Evolutionary conservation across 2,797 vertebrate species (phyloP), one percentile per base, ranked within the genome.

Genomic region (Eupleurogrammus muticus): DNA sequence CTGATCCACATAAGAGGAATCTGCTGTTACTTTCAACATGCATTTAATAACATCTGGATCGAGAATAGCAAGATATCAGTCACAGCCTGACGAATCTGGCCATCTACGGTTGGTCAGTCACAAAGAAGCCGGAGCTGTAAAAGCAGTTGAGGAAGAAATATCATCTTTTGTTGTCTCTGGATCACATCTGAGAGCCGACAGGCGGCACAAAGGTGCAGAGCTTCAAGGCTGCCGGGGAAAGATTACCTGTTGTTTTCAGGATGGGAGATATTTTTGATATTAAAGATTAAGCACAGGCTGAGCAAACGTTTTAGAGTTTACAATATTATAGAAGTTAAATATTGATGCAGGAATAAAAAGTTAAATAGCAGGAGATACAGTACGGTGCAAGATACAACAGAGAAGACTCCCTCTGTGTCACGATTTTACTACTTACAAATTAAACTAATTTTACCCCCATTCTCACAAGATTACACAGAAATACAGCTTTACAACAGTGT

Each of bases 181-280:
- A 28, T 28, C 40, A 34, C 42, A 57, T 49, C 46, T 48, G 17
- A 67, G 21, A 66, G 24, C 19, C 23, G 54, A 68, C 35, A 28
- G 34, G 12, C 1, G 50, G 12, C 54, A 55, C 11, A 23, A 38
- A 51, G 9, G 16, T 46, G 9, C 12, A 23, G 46, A 34, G 6
- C n/a, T 48, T 48, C n/a, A 16, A 51, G n/a, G 48, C 35, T 51
- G 60, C 47, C 34, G 24, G 34, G 35, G 24, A 9, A 21, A 2
- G 20, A 24, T 36, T 54, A 19, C 10, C n/a, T 20, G 19, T 28
- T 6, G 28, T 28, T 28, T 28, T 28, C 6, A 28, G 28, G 28
- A 28, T 6, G 6, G 28, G 28, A 28, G 3, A 54, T 11, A 54
- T 20, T 1, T 20, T 34, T 34, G 19, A n/a, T 2, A 4, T 20